phyloP scores from a whole-genome alignment of 2,888 invertebrate species.

The Xestia sexstrigata region DNA sequence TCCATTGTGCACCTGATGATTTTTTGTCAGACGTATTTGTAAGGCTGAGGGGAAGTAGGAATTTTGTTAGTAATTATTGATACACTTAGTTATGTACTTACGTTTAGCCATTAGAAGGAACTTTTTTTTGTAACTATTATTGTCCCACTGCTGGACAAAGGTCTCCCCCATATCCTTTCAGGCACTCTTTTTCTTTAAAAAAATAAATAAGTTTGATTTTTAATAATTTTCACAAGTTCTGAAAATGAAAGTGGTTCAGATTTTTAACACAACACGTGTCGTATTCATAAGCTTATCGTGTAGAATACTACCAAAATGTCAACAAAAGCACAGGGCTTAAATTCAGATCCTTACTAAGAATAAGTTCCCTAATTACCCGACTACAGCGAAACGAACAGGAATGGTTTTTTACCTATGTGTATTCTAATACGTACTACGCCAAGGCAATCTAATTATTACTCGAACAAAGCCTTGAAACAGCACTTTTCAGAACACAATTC shows the following conservation, averaged over 20 bases:
- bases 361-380: not conserved
- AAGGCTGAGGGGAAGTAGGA: not conserved
- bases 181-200: not conserved
- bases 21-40: conserved; percentile 36
- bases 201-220: not conserved
- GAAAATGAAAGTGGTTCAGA: not conserved
- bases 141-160: not conserved
- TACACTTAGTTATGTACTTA: too few species aligned
- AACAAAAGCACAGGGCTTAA: not conserved
- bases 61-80: too few species aligned
- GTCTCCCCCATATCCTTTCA: not conserved
- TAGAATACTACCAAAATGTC: not conserved
- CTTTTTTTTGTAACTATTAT: not conserved
- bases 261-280: not conserved
- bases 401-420: not conserved
- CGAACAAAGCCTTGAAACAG: conserved; percentile 17
- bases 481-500: conserved; percentile 7
- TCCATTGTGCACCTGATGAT: conserved; percentile 52
- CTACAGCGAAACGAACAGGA: too few species aligned
- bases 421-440: conserved; percentile 1
- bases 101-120: not conserved
- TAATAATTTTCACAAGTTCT: not conserved
- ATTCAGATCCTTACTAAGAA: not conserved
- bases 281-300: not conserved
- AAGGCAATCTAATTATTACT: conserved; percentile 25